Conservation (phyloP, 2,888 invertebrate genomes). For the Philhelius pedissequus region DNA sequence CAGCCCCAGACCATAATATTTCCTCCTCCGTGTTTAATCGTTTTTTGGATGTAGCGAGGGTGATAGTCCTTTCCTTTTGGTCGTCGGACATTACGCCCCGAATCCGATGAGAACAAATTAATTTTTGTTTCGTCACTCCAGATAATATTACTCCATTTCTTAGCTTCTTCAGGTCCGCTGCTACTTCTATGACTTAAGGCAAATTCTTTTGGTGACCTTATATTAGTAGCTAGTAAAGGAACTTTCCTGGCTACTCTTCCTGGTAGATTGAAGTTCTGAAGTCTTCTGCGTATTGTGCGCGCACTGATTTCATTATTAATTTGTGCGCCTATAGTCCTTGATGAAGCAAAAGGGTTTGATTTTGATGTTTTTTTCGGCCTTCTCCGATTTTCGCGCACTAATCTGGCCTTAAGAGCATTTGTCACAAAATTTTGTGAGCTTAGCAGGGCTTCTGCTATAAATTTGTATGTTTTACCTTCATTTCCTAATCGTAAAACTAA, state of each 20-base stretch:
- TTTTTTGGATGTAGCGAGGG: not conserved
- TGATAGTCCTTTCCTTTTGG: not conserved
- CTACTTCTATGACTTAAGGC: no score
- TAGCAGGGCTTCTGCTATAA: no score
- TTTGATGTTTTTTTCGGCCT: not conserved
- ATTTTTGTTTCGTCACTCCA: no score
- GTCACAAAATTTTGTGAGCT: not conserved
- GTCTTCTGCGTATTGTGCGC: not conserved
- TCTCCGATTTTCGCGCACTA: not conserved
- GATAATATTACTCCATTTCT: no score
- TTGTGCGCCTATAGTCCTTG: slow-evolving; percentile 1
- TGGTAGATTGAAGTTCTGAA: no score
- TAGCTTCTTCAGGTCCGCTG: no score
- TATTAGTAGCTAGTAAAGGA: no score
- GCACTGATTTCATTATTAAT: not conserved
- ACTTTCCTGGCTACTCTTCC: not conserved
- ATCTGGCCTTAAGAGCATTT: not conserved
- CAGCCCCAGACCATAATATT: no score
- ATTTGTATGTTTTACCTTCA: not conserved
- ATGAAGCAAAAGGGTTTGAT: not conserved
- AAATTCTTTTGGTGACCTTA: no score
- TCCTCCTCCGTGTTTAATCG: not conserved
- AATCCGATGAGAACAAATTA: not conserved
- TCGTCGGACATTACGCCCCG: not conserved
- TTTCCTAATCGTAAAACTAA: not conserved